These are phyloP conservation scores for Drosophila mulleri DNA, from an alignment of 2,888 invertebrate genomes.

Conservation along the genomic window DNA sequence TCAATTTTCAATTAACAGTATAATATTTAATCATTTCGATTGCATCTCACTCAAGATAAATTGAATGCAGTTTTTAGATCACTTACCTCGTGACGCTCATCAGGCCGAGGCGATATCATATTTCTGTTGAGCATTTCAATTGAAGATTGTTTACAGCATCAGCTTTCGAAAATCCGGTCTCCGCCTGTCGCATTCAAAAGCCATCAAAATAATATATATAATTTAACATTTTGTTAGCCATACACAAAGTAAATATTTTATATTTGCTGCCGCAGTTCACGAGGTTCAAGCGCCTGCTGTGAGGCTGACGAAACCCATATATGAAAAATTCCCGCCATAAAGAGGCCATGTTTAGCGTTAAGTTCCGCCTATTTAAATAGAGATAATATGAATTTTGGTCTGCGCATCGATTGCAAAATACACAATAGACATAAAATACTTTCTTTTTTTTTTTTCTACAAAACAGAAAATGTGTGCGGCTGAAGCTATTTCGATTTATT, in stretches of 20 bases:
- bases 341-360: constrained; percentile 4
- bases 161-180: constrained; percentile 31
- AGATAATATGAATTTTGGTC: constrained; percentile 1
- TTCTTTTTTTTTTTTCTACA: constrained; percentile 61
- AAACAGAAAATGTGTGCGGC: constrained; percentile 22
- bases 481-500: constrained; percentile 40
- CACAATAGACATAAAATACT: constrained; percentile 38
- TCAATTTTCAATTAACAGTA: not conserved
- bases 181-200: constrained; percentile 14
- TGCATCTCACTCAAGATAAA: not conserved
- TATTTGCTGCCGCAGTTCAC: constrained; percentile 6
- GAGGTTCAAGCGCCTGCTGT: constrained; percentile 13
- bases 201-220: constrained; percentile 14
- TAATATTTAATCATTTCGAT: constrained; percentile 3
- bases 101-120: constrained; percentile 22
- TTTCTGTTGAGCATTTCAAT: constrained; percentile 14
- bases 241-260: constrained; percentile 10
- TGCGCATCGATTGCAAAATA: constrained; percentile 28
- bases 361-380: constrained; percentile 5
- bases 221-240: constrained; percentile 10
- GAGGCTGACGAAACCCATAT: constrained; percentile 18
- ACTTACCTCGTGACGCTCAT: constrained; percentile 3
- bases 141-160: constrained; percentile 1
- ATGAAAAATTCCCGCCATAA: constrained; percentile 17
- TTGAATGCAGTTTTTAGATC: not conserved